Percentiles rank a stretch among this genome's conserved stretches.
Conservation (phyloP, 2,888 invertebrate species). For the Pristionchus mayeri region DNA sequence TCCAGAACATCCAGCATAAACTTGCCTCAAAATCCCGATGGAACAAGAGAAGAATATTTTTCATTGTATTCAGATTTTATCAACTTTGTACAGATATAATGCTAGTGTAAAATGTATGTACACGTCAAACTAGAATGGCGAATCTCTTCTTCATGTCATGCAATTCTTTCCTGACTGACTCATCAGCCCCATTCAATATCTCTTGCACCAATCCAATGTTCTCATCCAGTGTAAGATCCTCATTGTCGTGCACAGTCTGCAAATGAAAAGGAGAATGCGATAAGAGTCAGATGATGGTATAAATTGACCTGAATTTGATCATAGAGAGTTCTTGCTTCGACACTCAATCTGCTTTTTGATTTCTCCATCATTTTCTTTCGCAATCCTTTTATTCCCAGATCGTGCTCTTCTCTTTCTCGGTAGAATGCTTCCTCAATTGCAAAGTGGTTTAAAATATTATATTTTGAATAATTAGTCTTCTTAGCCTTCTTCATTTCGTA, state of each 20-base stretch:
- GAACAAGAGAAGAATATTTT: too few relatives aligned
- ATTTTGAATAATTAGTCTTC: neutral
- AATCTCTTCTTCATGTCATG: conserved; percentile 33
- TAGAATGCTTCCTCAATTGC: conserved; percentile 27
- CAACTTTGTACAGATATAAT: neutral
- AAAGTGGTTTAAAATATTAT: neutral
- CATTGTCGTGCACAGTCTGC: conserved; percentile 27
- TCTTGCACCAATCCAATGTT: conserved; percentile 3
- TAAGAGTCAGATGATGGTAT: neutral
- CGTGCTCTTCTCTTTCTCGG: conserved; percentile 18
- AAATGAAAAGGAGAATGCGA: neutral
- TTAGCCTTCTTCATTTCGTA: neutral
- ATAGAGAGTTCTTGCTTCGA: neutral
- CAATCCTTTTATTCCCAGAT: neutral
- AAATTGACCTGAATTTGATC: conserved; percentile 25
- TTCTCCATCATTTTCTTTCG: conserved; percentile 25
- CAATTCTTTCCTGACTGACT: conserved; percentile 9
- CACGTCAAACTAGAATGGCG: neutral
- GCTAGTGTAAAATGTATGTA: neutral
- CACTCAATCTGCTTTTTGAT: neutral
- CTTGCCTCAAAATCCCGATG: too few relatives aligned
- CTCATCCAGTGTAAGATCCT: conserved; percentile 16
- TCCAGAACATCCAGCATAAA: too few relatives aligned
- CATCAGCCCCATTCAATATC: conserved; percentile 27
- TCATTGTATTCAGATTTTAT: too few relatives aligned